phyloP scores from a whole-genome alignment of 2,888 invertebrate genomes.

The Encarsia formosa region DNA sequence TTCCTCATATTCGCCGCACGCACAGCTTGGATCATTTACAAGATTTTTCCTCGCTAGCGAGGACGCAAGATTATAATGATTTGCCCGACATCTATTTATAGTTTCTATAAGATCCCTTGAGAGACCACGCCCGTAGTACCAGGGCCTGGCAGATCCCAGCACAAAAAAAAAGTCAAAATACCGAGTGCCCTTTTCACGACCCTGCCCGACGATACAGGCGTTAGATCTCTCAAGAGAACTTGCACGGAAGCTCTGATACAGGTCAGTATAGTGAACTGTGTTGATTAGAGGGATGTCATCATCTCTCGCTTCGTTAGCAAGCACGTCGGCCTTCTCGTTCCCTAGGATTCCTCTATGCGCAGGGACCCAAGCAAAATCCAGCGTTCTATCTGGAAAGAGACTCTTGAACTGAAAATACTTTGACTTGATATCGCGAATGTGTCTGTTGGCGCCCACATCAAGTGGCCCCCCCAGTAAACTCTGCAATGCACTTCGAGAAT shows the following conservation, averaged over 20 bases:
- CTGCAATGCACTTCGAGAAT: background rate
- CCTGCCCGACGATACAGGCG: no score
- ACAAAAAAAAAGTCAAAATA: no score
- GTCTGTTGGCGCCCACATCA: background rate
- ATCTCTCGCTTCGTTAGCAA: background rate
- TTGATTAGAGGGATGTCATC: no score
- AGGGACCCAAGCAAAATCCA: background rate
- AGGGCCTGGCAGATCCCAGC: no score
- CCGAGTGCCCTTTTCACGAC: no score
- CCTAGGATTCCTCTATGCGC: background rate
- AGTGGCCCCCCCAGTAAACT: background rate
- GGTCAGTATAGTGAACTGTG: background rate
- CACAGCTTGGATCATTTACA: no score
- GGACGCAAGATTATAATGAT: conserved; percentile 5
- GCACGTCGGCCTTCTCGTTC: background rate
- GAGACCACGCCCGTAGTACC: background rate
- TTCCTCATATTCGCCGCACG: background rate
- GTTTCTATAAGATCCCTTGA: background rate
- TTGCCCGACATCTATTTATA: background rate
- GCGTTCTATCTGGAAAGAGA: background rate
- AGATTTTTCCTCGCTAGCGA: no score
- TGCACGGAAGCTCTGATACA: background rate
- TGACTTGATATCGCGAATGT: background rate
- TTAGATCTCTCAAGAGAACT: background rate
- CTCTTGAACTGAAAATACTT: background rate